Evolutionary conservation across 2,888 invertebrate species (phyloP).

Genomic region (Mesorhabditis sp.): DNA sequence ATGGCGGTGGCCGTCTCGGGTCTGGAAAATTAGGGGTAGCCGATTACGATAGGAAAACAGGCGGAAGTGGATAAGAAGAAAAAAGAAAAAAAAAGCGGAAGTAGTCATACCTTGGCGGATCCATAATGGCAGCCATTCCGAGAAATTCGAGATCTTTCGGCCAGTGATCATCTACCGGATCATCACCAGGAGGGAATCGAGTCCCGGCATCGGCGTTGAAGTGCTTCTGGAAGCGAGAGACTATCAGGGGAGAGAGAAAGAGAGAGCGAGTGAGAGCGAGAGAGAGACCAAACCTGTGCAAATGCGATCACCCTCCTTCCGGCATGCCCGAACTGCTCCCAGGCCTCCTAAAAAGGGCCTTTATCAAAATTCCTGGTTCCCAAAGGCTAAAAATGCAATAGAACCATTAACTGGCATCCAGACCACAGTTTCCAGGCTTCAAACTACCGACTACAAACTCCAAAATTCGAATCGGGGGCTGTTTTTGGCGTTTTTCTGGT

Average conservation of each 20-base stretch:
- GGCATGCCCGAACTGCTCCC: conserved; percentile 53
- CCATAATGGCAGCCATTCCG: conserved; percentile 57
- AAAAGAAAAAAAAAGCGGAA: conserved; percentile 5
- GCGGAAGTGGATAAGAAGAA: background rate
- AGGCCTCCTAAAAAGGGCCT: conserved; percentile 30
- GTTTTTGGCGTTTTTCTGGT: too few relatives aligned
- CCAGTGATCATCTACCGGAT: conserved; percentile 23
- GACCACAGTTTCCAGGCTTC: too few relatives aligned
- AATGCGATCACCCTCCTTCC: conserved; percentile 51
- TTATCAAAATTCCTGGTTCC: too few relatives aligned
- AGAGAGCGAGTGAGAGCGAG: too few relatives aligned
- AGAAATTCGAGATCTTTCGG: conserved; percentile 47
- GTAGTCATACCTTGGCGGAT: conserved; percentile 27
- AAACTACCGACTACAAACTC: too few relatives aligned
- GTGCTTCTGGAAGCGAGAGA: conserved; percentile 20
- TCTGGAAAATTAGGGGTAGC: conserved; percentile 18
- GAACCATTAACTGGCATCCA: too few relatives aligned
- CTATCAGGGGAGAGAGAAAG: background rate
- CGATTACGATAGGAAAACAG: background rate
- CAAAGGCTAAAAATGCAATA: too few relatives aligned
- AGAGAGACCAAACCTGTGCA: background rate
- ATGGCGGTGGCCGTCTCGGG: conserved; percentile 52
- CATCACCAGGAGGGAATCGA: conserved; percentile 22
- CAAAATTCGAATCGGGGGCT: too few relatives aligned
- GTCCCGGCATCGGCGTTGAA: conserved; percentile 40